These are phyloP conservation scores for Aulostomus chinensis DNA, from an alignment of 2,797 vertebrate genomes.

Conservation along the genomic window DNA sequence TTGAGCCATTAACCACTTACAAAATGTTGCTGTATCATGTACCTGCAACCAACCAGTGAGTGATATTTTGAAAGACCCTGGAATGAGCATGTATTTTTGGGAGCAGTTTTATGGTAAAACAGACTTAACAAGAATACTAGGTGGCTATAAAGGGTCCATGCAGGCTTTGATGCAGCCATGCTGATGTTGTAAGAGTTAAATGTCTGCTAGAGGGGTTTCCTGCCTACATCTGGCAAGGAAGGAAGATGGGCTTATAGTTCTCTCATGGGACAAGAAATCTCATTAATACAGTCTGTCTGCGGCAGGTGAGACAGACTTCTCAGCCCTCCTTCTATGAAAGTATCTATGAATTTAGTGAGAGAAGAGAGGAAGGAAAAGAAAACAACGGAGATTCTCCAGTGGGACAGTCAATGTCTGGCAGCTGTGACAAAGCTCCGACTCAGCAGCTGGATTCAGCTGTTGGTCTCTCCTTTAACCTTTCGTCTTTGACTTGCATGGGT, in stretches of 20 bases:
- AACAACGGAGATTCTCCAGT: slow-evolving; percentile 50
- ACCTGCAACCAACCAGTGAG: too few relatives aligned
- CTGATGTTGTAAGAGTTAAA: slow-evolving; percentile 36
- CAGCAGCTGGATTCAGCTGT: slow-evolving; percentile 70
- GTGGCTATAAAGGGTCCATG: slow-evolving; percentile 19
- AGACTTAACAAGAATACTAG: too few relatives aligned
- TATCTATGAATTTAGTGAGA: slow-evolving; percentile 48
- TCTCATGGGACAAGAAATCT: slow-evolving; percentile 43
- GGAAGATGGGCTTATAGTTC: slow-evolving; percentile 42
- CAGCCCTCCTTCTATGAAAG: slow-evolving; percentile 37
- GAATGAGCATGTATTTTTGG: too few relatives aligned
- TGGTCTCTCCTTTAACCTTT: slow-evolving; percentile 43
- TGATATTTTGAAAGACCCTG: too few relatives aligned
- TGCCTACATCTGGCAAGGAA: slow-evolving; percentile 65
- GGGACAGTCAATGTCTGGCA: slow-evolving; percentile 56
- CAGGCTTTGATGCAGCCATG: slow-evolving; percentile 9
- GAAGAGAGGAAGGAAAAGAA: slow-evolving; percentile 35
- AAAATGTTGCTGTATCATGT: too few relatives aligned
- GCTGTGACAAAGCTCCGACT: slow-evolving; percentile 53
- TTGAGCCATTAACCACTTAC: too few relatives aligned
- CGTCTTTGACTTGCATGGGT: slow-evolving; percentile 38
- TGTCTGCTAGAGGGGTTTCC: slow-evolving; percentile 44
- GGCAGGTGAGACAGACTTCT: slow-evolving; percentile 66
- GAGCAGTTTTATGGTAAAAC: too few relatives aligned
- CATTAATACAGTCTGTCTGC: slow-evolving; percentile 53